Base-by-base conservation (phyloP, 2,113 vertebrate species). In the Prunella fulvescens region DNA sequence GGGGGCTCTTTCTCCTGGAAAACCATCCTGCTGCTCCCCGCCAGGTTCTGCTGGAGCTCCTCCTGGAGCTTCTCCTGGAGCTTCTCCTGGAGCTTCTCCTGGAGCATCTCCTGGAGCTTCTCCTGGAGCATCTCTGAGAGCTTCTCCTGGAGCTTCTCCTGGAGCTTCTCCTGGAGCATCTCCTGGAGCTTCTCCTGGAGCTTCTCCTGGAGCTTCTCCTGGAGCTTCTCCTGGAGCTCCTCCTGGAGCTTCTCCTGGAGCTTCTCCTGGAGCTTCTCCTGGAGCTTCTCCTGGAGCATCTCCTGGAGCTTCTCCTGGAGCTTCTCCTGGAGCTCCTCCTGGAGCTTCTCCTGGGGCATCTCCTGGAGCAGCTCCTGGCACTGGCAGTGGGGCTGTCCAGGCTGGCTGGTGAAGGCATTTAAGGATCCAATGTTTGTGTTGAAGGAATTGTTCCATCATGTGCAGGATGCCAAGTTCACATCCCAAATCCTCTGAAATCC, bases 401-500 rank as follows among this genome's bases (percentile, higher is more conserved):
- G 77, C 45, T 81, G 33, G 35, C 89, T 35, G 23, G 29, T 24
- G 81, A 56, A 61, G 81, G 7, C 15, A 4, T 82, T 82, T 83
- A 90, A 85, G 74, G 80, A 54, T 51, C 4, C 6, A 67, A 23
- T 7, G 0, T 78, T 58, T 60, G 74, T 77, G 90, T 17, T 35
- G 58, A 90, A 70, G 84, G 57, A 85, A 35, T 62, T 93, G 45
- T 77, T 95, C 81, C 71, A 31, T 37, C 28, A 11, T 7, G 39
- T 62, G 42, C 70, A 66, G 74, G 45, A 4, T 82, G 73, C 88
- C 66, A 14, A 25, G 39, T 54, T 83, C 37, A 19, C 12, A 9
- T 88, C 93, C 88, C 74, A 88, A 79, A 90, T 67, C 78, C 87
- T 88, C 74, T 31, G 26, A 77, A 90, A 86, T 91, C 54, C 44